Conservation (phyloP, 2,113 vertebrate species). For the Oplegnathus fasciatus region DNA sequence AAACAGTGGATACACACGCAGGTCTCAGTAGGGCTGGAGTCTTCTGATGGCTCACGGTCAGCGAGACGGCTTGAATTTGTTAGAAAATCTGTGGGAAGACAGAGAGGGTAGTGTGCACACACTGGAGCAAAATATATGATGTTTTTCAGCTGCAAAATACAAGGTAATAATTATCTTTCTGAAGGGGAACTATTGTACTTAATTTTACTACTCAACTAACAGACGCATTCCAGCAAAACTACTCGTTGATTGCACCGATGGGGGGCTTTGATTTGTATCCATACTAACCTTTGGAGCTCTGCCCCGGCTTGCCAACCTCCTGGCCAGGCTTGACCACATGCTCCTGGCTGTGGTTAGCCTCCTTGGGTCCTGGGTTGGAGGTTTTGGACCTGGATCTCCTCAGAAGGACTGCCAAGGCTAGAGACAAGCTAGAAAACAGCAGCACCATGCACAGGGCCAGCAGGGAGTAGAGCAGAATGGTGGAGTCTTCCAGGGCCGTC, state of each 20-base stretch:
- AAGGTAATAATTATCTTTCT: neutral
- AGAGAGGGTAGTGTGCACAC: neutral
- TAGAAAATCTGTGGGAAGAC: conserved; percentile 74
- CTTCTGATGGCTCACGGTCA: conserved; percentile 20
- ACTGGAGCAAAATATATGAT: neutral
- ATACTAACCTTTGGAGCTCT: conserved; percentile 78
- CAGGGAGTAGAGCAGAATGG: conserved; percentile 77
- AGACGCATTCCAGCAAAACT: neutral
- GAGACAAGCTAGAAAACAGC: conserved; percentile 79
- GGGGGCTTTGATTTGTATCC: neutral
- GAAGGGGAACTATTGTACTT: neutral
- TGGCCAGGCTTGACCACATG: neutral
- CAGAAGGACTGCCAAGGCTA: conserved; percentile 83
- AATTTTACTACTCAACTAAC: neutral
- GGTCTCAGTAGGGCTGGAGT: conserved; percentile 87
- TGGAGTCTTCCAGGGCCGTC: conserved; percentile 26
- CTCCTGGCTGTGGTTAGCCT: neutral
- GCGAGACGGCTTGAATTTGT: conserved; percentile 11
- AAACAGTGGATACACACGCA: conserved; percentile 89
- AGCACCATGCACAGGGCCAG: conserved; percentile 84
- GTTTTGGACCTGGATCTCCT: conserved; percentile 57
- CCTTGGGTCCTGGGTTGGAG: conserved; percentile 34
- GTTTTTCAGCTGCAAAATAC: neutral
- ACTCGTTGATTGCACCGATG: neutral
- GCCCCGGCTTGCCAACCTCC: neutral